Percentiles rank a stretch among this genome's conserved stretches.
Evolutionary conservation across 1,140 invertebrate genomes (phyloP).

Genomic region (Ladona fulva): DNA sequence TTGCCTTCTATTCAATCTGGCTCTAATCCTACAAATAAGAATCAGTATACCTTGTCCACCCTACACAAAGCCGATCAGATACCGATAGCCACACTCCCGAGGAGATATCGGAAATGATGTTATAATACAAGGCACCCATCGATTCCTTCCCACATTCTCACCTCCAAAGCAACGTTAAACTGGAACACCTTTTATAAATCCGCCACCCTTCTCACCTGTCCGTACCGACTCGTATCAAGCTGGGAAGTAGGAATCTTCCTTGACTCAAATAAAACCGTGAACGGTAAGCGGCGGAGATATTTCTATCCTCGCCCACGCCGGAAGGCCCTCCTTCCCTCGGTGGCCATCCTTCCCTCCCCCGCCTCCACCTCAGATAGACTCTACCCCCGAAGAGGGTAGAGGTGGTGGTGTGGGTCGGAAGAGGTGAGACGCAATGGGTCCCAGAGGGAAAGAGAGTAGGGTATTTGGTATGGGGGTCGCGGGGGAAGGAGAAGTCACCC

Average conservation of each 20-base stretch:
- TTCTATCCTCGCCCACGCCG: constrained; percentile 1
- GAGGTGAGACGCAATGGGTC: not conserved
- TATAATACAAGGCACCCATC: no score
- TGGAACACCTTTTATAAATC: constrained; percentile 1
- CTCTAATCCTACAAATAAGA: no score
- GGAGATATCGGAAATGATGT: no score
- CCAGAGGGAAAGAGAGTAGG: not conserved
- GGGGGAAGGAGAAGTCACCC: not conserved
- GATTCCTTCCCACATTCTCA: no score
- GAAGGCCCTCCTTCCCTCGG: not conserved
- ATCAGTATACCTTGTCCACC: no score
- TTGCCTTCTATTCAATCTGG: no score
- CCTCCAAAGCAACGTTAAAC: not conserved
- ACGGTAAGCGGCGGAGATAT: not conserved
- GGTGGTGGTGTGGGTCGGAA: not conserved
- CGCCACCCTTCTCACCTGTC: not conserved
- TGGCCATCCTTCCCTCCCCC: no score
- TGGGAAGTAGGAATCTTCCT: not conserved
- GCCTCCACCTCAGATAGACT: not conserved
- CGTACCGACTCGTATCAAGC: not conserved
- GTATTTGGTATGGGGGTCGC: not conserved
- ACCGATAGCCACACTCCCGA: no score
- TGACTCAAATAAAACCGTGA: constrained; percentile 1
- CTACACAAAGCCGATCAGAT: no score
- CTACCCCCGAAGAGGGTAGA: not conserved